These are phyloP conservation scores for Antennarius maculatus DNA, from an alignment of 2,797 vertebrate genomes.

Conservation along the genomic window DNA sequence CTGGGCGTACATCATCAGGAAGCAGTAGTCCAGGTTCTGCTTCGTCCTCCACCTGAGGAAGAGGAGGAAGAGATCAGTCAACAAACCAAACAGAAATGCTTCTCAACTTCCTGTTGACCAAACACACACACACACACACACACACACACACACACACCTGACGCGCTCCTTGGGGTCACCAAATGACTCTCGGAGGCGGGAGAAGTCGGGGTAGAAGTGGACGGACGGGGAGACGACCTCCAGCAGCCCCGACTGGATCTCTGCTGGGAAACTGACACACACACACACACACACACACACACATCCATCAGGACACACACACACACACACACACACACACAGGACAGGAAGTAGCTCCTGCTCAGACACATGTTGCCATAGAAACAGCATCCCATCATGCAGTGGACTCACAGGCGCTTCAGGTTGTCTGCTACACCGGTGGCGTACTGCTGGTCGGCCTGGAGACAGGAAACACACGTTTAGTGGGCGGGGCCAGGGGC, in stretches of 20 bases:
- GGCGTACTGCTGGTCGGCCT: slow-evolving; percentile 95
- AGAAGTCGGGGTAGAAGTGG: slow-evolving; percentile 98
- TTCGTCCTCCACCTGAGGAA: slow-evolving; percentile 93
- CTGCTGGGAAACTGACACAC: slow-evolving; percentile 87
- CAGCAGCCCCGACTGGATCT: slow-evolving; percentile 94
- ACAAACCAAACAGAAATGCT: too few relatives aligned
- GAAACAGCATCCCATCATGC: slow-evolving; percentile 45
- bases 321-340: slow-evolving; percentile 13
- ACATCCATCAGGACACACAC: background rate
- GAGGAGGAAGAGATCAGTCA: slow-evolving; percentile 5
- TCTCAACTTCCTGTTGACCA: too few relatives aligned
- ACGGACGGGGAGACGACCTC: slow-evolving; percentile 96
- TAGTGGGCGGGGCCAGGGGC: too few relatives aligned
- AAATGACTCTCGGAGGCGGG: slow-evolving; percentile 92
- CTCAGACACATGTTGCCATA: slow-evolving; percentile 18
- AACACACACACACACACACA: background rate
- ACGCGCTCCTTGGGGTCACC: slow-evolving; percentile 97
- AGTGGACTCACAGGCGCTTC: slow-evolving; percentile 91
- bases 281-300: slow-evolving; percentile 4
- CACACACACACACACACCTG: slow-evolving; percentile 79
- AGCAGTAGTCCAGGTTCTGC: slow-evolving; percentile 98
- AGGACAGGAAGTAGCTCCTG: background rate
- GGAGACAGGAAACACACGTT: slow-evolving; percentile 55
- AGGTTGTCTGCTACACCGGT: slow-evolving; percentile 92
- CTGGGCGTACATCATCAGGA: slow-evolving; percentile 99